phyloP scores from a whole-genome alignment of 2,888 invertebrate genomes.

The Maniola hyperantus region DNA sequence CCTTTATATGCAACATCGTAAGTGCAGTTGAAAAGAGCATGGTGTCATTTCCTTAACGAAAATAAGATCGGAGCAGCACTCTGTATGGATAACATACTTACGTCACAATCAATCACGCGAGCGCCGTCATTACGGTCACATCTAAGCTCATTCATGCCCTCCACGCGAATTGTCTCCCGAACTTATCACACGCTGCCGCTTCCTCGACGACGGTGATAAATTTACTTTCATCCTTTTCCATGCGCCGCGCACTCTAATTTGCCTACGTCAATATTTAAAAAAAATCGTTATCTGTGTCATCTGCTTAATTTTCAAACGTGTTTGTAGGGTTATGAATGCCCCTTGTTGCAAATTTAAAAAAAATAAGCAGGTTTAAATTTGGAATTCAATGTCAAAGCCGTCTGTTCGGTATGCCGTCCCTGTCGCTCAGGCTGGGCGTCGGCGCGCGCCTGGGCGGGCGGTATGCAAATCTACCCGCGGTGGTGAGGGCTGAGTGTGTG shows the following conservation, averaged over 20 bases:
- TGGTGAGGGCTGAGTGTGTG: constrained; percentile 70
- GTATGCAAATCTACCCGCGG: constrained; percentile 81
- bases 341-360: constrained; percentile 33
- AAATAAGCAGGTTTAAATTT: constrained; percentile 43
- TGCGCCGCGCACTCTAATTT: constrained; percentile 58
- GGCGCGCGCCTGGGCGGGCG: constrained; percentile 81
- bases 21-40: background rate
- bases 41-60: constrained; percentile 1
- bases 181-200: constrained; percentile 62
- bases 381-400: constrained; percentile 60
- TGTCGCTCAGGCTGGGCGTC: constrained; percentile 80
- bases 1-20: background rate
- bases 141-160: constrained; percentile 73
- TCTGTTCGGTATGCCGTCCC: constrained; percentile 66
- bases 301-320: constrained; percentile 26
- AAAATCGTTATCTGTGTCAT: constrained; percentile 20
- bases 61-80: constrained; percentile 31
- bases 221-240: constrained; percentile 79
- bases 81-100: constrained; percentile 37
- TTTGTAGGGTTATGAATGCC: constrained; percentile 27
- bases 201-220: constrained; percentile 75
- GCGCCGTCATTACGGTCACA: constrained; percentile 62
- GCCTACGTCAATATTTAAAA: constrained; percentile 43
- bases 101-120: constrained; percentile 58
- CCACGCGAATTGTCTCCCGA: constrained; percentile 63